Percentiles rank a stretch among this genome's conserved stretches.
phyloP scores from a whole-genome alignment of 2,113 vertebrate species.

The Uria lomvia region DNA sequence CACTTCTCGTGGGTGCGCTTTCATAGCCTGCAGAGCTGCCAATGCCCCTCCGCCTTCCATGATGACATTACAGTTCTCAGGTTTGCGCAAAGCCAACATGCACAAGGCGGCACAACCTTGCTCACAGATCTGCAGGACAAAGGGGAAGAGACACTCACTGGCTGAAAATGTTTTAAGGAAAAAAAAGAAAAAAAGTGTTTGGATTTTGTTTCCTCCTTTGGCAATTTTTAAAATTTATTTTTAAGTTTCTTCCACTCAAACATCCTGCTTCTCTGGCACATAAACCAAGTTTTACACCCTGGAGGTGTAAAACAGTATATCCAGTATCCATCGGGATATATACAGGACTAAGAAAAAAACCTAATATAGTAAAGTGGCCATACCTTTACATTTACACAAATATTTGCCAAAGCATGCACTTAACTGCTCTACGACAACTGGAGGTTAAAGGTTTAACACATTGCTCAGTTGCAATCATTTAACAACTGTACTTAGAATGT shows the following conservation, averaged over 20 bases:
- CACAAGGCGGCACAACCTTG: constrained; percentile 89
- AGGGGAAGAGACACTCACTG: background rate
- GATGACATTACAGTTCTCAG: constrained; percentile 87
- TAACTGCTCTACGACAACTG: accelerated
- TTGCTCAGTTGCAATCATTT: background rate
- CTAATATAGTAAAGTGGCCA: accelerated
- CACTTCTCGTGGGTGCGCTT: constrained; percentile 73
- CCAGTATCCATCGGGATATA: too few species aligned
- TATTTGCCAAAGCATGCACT: background rate
- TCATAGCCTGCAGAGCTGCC: constrained; percentile 91
- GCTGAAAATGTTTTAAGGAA: background rate
- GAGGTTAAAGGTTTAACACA: accelerated
- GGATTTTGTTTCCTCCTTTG: accelerated
- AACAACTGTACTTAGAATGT: accelerated
- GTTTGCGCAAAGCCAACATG: constrained; percentile 89
- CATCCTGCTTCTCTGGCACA: accelerated
- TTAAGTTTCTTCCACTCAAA: background rate
- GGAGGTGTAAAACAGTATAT: background rate
- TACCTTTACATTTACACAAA: background rate
- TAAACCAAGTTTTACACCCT: accelerated
- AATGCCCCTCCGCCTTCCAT: constrained; percentile 86
- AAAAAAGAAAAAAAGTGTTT: accelerated
- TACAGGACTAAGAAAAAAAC: background rate
- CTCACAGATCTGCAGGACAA: constrained; percentile 84
- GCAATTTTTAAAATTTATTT: accelerated